phyloP scores from a whole-genome alignment of 2,888 invertebrate genomes.

The Noctua fimbriata region DNA sequence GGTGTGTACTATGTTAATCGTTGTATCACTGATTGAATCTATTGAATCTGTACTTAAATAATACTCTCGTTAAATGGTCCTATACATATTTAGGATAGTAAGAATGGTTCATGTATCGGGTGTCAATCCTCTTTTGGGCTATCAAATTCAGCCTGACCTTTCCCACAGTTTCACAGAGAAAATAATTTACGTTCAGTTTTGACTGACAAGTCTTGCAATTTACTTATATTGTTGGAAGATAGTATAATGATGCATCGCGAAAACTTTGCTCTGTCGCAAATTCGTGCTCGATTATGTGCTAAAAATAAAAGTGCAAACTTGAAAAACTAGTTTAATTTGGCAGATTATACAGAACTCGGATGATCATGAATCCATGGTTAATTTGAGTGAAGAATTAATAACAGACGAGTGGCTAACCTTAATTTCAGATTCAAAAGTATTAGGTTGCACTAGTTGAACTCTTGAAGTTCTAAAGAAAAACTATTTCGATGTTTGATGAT shows the following conservation, averaged over 20 bases:
- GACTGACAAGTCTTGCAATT: conserved; percentile 18
- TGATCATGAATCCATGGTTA: background rate
- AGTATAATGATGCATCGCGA: background rate
- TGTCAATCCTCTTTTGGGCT: conserved; percentile 35
- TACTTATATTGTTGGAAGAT: background rate
- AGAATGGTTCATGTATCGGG: conserved; percentile 27
- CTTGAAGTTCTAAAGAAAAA: background rate
- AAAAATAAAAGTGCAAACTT: conserved; percentile 16
- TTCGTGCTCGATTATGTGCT: background rate
- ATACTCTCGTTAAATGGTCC: conserved; percentile 64
- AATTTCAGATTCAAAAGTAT: background rate
- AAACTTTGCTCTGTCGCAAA: background rate
- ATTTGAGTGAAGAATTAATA: background rate
- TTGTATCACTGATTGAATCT: conserved; percentile 84
- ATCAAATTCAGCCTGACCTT: conserved; percentile 13
- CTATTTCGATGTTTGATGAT: background rate
- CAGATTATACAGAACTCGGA: background rate
- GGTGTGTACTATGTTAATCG: conserved; percentile 88
- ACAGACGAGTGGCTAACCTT: background rate
- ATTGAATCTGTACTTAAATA: conserved; percentile 80
- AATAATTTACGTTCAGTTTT: background rate
- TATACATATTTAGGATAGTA: conserved; percentile 56
- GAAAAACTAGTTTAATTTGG: conserved; percentile 1
- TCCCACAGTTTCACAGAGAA: conserved; percentile 23
- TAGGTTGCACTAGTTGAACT: background rate